Evolutionary conservation across 2,888 invertebrate species (phyloP), one percentile per base, ranked within the genome.

Genomic region (Pachliopta kotzebuea): DNA sequence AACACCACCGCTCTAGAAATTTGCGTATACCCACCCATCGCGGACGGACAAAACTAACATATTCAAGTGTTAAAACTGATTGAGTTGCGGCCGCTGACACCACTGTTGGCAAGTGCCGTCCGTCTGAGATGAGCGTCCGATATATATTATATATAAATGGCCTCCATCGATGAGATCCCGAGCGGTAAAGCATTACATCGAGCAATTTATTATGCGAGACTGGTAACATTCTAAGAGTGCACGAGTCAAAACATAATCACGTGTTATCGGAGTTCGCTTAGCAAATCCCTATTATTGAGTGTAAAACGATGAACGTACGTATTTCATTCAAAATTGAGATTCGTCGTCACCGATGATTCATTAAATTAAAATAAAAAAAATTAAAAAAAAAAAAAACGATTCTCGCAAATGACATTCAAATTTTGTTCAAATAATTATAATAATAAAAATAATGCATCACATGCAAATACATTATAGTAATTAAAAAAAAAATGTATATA

Each of bases 381-480:
- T 78, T 76, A 76, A 73, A 76, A 76, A 73, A 76, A 73, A 77
- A 72, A 73, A 72, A n/a, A n/a, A n/a, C n/a, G n/a, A n/a, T n/a
- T n/a, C 72, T 74, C 76, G 74, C 75, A 76, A 78, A 77, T 76
- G 74, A 79, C 73, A 73, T 74, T 14, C 73, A 77, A 79, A 74
- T 79, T 75, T 71, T 74, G 71, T 71, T 67, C 69, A 66, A n/a
- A 52, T 52, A 60, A 42, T 74, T 70, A 68, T 67, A 75, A 71
- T 73, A 73, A 76, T 76, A 76, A 77, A 74, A 83, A 83, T 84
- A 85, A 85, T 86, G 90, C 90, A 90, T 90, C 85, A 84, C 73
- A 90, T 90, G 90, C 90, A 86, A 62, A 86, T 85, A 86, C 83
- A 87, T 85, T 83, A 85, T 85, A 9, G 31, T n/a, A n/a, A n/a